Percentiles rank a stretch among this genome's conserved stretches.
These are phyloP conservation scores for Pseudorhiza aurosa DNA, from an alignment of 30 jellyfish, hydroid and myxozoan genomes.

Conservation along the genomic window DNA sequence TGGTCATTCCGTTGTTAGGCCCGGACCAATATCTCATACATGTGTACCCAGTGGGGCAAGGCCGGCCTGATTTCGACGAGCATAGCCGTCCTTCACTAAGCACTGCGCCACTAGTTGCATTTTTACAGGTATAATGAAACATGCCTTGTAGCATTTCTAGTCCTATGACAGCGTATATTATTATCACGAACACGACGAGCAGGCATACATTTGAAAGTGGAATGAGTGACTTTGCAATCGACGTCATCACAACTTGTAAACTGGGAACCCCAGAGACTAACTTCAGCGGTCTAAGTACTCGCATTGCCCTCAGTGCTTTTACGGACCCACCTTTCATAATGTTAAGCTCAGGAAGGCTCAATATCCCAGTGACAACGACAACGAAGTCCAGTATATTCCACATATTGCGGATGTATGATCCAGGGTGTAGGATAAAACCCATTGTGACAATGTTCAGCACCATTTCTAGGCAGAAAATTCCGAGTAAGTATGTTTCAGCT, in stretches of 20 bases:
- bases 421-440: slow-evolving; percentile 94
- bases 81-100: slow-evolving; percentile 54
- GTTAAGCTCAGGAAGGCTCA: slow-evolving; percentile 64
- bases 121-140: slow-evolving; percentile 77
- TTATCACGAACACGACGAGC: slow-evolving; percentile 81
- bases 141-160: slow-evolving; percentile 67
- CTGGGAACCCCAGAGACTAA: slow-evolving; percentile 93
- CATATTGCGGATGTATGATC: slow-evolving; percentile 82
- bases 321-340: slow-evolving; percentile 79
- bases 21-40: slow-evolving; percentile 86
- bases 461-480: slow-evolving; percentile 82
- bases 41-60: slow-evolving; percentile 75
- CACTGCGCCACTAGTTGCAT: slow-evolving; percentile 46
- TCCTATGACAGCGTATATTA: slow-evolving; percentile 80
- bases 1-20: slow-evolving; percentile 82
- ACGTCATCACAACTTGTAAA: slow-evolving; percentile 90
- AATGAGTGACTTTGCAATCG: slow-evolving; percentile 79
- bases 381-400: slow-evolving; percentile 91
- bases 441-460: slow-evolving; percentile 71
- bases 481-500: slow-evolving; percentile 86
- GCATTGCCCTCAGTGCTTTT: slow-evolving; percentile 84
- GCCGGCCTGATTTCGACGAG: slow-evolving; percentile 49
- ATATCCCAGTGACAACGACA: slow-evolving; percentile 90
- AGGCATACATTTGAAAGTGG: slow-evolving; percentile 77
- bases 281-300: slow-evolving; percentile 86